Base-by-base conservation (phyloP, 2,888 invertebrate genomes). In the Molorchus minor region DNA sequence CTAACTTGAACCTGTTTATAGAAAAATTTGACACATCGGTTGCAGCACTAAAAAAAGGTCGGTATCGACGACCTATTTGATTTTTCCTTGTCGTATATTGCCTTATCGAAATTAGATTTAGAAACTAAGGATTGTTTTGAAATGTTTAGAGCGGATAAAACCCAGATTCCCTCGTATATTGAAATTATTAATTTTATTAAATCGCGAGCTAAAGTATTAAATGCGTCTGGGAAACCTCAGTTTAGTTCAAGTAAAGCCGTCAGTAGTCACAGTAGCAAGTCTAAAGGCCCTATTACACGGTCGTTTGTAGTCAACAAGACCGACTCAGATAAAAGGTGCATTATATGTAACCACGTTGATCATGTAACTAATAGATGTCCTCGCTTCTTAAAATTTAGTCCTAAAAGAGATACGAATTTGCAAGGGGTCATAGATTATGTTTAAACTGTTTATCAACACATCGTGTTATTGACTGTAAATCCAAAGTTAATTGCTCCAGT, bases 401-500 rank as follows among this genome's bases (percentile, higher is more conserved):
- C 38, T 16, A 38, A 38, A 16, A 38, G 5, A n/a, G 16, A 5
- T 38, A 38, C 16, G 38, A 38, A 16, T 38, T 38, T 16, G 38
- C 16, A 17, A 38, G 17, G 17, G 17, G 3, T 3, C 12, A 38
- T 16, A 15, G 38, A 15, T 38, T 16, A 7, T 38, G 38, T 38
- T 17, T 38, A n/a, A 38, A 38, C 17, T 38, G 38, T 38, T 38
- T 38, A 38, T 38, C 38, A 7, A 38, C 38, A 17, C 15, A 38
- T 38, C 17, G 38, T 17, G 17, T 38, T 17, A 38, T 38, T 38
- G 38, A 38, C 17, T 38, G 38, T 38, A 38, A 38, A 38, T 38
- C 15, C 5, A 38, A 38, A 38, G 1, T 38, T 38, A 38, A 38
- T 15, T 38, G 15, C 2, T 15, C 38, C 10, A 38, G 7, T 38